Conservation (phyloP, 1,140 invertebrate species). For the Hydropsyche tenuis region DNA sequence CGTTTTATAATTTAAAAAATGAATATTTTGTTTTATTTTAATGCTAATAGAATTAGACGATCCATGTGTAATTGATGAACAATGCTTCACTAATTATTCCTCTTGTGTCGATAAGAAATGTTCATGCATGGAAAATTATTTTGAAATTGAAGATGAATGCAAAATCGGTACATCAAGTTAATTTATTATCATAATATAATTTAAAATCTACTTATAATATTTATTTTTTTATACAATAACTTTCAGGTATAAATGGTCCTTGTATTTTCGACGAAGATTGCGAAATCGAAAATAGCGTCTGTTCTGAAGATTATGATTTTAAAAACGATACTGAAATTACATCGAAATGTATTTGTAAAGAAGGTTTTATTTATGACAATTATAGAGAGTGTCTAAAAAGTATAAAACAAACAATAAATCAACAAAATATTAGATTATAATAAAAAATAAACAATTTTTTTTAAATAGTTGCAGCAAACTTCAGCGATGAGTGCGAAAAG, state of each 20-base stretch:
- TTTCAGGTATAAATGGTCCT: background rate
- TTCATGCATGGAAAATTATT: constrained; percentile 9
- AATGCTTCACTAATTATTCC: constrained; percentile 3
- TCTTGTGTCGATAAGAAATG: background rate
- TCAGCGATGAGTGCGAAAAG: background rate
- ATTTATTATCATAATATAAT: background rate
- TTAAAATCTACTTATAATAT: too few relatives aligned
- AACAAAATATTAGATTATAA: too few relatives aligned
- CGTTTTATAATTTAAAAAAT: background rate
- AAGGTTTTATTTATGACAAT: background rate
- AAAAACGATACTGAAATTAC: background rate
- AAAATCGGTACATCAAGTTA: background rate
- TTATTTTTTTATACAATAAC: background rate
- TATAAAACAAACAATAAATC: too few relatives aligned
- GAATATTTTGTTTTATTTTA: background rate
- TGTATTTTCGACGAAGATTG: constrained; percentile 9
- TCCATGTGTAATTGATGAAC: background rate
- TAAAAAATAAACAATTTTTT: background rate
- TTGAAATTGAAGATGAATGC: background rate
- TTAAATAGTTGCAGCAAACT: background rate
- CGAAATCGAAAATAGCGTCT: constrained; percentile 2
- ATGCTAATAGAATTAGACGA: constrained; percentile 15
- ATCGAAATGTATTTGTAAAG: background rate
- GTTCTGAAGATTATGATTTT: background rate
- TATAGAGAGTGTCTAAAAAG: background rate